Percentiles rank a stretch among this genome's conserved stretches.
These are phyloP conservation scores for Chrysomela aeneicollis DNA, from an alignment of 2,888 invertebrate genomes.

Conservation along the genomic window DNA sequence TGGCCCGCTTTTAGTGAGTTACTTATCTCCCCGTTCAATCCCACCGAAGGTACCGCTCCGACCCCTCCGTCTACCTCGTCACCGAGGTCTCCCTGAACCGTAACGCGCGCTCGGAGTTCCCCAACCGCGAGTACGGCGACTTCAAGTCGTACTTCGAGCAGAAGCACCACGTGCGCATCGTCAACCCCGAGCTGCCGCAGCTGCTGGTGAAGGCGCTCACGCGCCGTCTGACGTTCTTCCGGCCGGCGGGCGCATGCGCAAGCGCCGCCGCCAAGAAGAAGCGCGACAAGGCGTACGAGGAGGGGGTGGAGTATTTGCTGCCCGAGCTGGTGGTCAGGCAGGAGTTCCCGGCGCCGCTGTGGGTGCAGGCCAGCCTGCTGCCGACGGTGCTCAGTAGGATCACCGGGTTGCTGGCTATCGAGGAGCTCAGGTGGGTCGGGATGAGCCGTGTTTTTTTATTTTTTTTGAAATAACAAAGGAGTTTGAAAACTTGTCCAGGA, in stretches of 20 bases:
- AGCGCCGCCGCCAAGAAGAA: conserved; percentile 57
- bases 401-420: conserved; percentile 73
- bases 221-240: conserved; percentile 68
- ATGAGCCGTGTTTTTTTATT: too few relatives aligned
- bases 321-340: conserved; percentile 87
- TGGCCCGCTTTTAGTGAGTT: too few relatives aligned
- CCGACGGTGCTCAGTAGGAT: conserved; percentile 86
- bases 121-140: conserved; percentile 66
- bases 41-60: conserved; percentile 63
- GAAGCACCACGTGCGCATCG: conserved; percentile 75
- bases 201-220: conserved; percentile 80
- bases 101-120: conserved; percentile 73
- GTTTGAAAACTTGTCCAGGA: too few relatives aligned
- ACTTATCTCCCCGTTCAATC: too few relatives aligned
- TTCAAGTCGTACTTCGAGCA: conserved; percentile 79
- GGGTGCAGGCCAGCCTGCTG: conserved; percentile 84
- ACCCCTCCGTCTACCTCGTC: conserved; percentile 67
- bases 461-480: too few relatives aligned
- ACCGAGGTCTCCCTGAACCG: conserved; percentile 69
- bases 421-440: conserved; percentile 79
- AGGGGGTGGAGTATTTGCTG: conserved; percentile 75
- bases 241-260: conserved; percentile 49
- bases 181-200: conserved; percentile 75
- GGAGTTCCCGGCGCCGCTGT: conserved; percentile 76
- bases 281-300: conserved; percentile 63